Percentiles rank a stretch among this genome's conserved stretches.
phyloP scores from a whole-genome alignment of 2,113 vertebrate species.

The Xiphophorus maculatus region DNA sequence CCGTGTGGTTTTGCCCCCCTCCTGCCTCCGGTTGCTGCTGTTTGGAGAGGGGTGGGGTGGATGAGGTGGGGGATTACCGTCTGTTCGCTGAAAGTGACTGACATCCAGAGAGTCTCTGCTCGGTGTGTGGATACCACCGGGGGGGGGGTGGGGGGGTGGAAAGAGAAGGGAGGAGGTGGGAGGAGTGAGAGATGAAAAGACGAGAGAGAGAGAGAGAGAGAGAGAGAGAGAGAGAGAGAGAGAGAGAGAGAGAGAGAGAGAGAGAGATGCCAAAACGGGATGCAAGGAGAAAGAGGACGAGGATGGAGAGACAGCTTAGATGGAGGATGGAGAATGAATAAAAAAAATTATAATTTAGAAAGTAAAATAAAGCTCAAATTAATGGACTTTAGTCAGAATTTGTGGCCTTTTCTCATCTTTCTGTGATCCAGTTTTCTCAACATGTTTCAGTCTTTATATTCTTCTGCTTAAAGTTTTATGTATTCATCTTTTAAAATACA shows the following conservation, averaged over 20 bases:
- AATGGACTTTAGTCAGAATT: conserved; percentile 14
- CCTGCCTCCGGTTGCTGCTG: conserved; percentile 21
- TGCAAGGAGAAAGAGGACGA: background rate
- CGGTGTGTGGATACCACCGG: conserved; percentile 37
- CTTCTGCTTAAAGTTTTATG: background rate
- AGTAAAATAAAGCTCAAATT: background rate
- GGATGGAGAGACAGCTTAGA: conserved; percentile 8
- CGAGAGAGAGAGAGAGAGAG: no score
- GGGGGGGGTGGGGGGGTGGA: conserved; percentile 1
- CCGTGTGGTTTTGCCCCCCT: conserved; percentile 39
- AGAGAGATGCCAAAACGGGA: background rate
- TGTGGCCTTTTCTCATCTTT: background rate
- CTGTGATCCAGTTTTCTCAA: background rate
- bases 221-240: conserved; percentile 12
- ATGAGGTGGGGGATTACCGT: conserved; percentile 53
- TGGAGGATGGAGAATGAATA: background rate
- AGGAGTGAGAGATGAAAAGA: conserved; percentile 37
- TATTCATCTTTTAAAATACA: no score
- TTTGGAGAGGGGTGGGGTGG: conserved; percentile 40
- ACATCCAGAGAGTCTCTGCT: conserved; percentile 57
- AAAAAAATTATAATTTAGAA: background rate
- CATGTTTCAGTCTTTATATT: background rate
- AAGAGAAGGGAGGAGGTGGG: background rate
- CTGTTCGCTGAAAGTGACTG: conserved; percentile 77
- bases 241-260: conserved; percentile 12